Evolutionary conservation across 2,797 vertebrate species (phyloP).

Genomic region (Allochrocebus solatus): DNA sequence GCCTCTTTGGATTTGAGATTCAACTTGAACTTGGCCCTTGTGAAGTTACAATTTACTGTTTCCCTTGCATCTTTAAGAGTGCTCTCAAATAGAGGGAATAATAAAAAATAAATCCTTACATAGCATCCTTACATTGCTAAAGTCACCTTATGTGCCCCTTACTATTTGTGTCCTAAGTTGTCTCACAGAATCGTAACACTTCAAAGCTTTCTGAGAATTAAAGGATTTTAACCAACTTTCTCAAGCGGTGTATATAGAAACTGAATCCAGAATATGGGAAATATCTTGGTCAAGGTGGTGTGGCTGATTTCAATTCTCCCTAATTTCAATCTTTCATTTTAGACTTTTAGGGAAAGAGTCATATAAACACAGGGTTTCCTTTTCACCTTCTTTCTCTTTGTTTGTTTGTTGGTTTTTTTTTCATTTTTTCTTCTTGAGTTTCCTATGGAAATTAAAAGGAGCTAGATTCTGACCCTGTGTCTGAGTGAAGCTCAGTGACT

Average conservation of each 20-base stretch:
- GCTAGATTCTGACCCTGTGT: conserved; percentile 38
- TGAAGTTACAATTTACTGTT: background rate
- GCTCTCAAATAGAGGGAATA: background rate
- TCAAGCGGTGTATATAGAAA: background rate
- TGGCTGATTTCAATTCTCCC: background rate
- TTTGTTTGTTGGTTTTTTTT: background rate
- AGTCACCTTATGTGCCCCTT: background rate
- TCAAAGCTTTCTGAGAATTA: background rate
- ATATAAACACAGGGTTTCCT: background rate
- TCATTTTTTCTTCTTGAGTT: conserved; percentile 6
- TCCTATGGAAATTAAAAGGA: conserved; percentile 29
- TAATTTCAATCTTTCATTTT: background rate
- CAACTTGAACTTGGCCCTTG: background rate
- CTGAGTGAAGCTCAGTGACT: conserved; percentile 1
- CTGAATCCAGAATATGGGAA: background rate
- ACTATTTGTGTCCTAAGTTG: background rate
- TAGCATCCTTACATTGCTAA: background rate
- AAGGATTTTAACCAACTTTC: conserved; percentile 16
- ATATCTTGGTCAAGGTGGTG: background rate
- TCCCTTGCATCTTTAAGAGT: background rate
- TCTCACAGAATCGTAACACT: background rate
- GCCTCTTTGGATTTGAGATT: background rate
- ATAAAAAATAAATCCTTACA: background rate
- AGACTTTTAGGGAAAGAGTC: background rate
- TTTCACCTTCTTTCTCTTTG: background rate